Conservation (phyloP, 1,140 invertebrate species). For the Eupeodes corollae region DNA sequence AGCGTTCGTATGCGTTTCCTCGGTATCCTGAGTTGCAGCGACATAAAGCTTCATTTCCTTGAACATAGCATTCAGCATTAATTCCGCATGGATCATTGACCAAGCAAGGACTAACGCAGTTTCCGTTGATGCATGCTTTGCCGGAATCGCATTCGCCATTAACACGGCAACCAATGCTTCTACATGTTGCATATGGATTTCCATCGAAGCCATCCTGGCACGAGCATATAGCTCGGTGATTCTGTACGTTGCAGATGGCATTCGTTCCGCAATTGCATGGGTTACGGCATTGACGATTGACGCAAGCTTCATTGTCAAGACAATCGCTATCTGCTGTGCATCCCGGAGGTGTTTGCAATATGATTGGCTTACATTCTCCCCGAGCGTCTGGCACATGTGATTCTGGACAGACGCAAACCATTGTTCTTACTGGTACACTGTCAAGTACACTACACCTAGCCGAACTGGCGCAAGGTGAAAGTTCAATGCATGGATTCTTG, state of each 20-base stretch:
- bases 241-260: conserved; percentile 66
- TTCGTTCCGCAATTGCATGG: conserved; percentile 80
- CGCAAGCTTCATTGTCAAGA: conserved; percentile 61
- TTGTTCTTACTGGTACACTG: conserved; percentile 67
- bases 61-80: conserved; percentile 72
- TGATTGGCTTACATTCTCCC: conserved; percentile 60
- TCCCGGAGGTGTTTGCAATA: conserved; percentile 54
- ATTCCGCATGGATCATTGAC: conserved; percentile 65
- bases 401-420: conserved; percentile 74
- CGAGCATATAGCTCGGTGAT: conserved; percentile 76
- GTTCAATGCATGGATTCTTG: conserved; percentile 61
- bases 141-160: conserved; percentile 69
- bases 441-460: conserved; percentile 67
- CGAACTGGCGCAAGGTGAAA: conserved; percentile 58
- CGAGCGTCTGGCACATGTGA: conserved; percentile 66
- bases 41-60: conserved; percentile 63
- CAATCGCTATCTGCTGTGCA: conserved; percentile 72
- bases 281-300: conserved; percentile 72
- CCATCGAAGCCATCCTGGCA: conserved; percentile 73
- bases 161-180: conserved; percentile 61
- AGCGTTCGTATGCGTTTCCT: conserved; percentile 66
- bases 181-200: conserved; percentile 69
- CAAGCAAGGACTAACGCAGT: conserved; percentile 75
- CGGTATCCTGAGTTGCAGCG: conserved; percentile 67
- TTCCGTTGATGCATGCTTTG: conserved; percentile 70